Evolutionary conservation across 1,140 invertebrate species (phyloP).

Genomic region (Dryas iulia): DNA sequence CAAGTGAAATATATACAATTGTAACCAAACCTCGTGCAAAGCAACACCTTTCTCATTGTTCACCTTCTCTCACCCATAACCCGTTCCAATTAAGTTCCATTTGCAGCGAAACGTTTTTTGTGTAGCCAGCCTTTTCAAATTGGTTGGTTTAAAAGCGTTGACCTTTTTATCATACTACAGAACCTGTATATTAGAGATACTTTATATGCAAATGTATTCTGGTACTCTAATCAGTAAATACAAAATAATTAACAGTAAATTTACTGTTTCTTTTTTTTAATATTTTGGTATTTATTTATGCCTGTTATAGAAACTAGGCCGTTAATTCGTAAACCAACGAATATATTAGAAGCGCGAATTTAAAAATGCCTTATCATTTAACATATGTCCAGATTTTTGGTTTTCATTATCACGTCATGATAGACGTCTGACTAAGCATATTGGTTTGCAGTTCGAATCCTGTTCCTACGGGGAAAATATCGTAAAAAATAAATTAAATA

Average conservation of each 20-base stretch:
- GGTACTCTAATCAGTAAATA: not conserved
- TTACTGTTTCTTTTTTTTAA: not conserved
- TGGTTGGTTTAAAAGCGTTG: slow-evolving; percentile 44
- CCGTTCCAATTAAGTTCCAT: not conserved
- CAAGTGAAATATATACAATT: slow-evolving; percentile 25
- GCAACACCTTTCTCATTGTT: not conserved
- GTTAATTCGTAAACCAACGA: not conserved
- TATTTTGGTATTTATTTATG: not conserved
- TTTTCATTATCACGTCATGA: no score
- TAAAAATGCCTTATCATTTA: not conserved
- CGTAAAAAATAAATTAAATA: no score
- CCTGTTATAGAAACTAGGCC: not conserved
- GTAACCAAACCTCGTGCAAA: not conserved
- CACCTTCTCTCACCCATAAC: not conserved
- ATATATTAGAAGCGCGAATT: not conserved
- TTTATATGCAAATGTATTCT: slow-evolving; percentile 2
- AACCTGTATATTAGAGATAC: slow-evolving; percentile 6
- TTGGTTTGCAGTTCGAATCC: no score
- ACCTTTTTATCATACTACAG: slow-evolving; percentile 35
- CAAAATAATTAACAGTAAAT: slow-evolving; percentile 1
- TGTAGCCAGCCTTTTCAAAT: slow-evolving; percentile 25
- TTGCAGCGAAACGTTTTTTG: not conserved
- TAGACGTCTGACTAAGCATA: no score
- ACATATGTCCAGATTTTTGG: not conserved
- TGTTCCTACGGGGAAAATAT: no score